Conservation (phyloP, 2,888 invertebrate genomes). For the Sphaerophoria taeniata region DNA sequence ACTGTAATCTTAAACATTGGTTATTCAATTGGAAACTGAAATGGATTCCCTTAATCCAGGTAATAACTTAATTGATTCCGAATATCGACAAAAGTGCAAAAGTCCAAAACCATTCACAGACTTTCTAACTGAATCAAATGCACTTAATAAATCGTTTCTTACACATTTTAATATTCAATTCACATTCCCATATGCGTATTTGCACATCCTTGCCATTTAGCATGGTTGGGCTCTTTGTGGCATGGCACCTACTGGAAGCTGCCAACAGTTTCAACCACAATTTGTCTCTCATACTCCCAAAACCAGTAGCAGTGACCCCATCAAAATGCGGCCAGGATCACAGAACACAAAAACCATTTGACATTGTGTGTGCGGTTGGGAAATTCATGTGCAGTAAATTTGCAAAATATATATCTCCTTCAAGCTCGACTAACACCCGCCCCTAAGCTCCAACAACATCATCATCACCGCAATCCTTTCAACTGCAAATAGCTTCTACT, state of each 20-base stretch:
- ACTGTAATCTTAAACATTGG: too few species aligned
- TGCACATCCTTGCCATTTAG: constrained; percentile 63
- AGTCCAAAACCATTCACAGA: constrained; percentile 23
- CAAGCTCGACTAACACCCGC: constrained; percentile 1
- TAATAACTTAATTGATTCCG: constrained; percentile 15
- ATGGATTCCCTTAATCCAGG: background rate
- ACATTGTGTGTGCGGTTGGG: constrained; percentile 36
- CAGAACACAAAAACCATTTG: constrained; percentile 31
- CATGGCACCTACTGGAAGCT: constrained; percentile 54
- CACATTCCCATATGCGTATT: constrained; percentile 36
- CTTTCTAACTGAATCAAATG: constrained; percentile 49
- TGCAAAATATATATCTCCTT: constrained; percentile 48
- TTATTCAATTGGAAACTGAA: too few species aligned
- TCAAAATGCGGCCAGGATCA: constrained; percentile 39
- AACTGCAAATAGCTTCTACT: background rate
- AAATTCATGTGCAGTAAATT: constrained; percentile 66
- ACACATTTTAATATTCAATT: constrained; percentile 57
- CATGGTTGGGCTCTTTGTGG: constrained; percentile 49
- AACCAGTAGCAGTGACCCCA: background rate
- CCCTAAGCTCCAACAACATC: constrained; percentile 15
- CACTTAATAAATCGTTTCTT: constrained; percentile 59
- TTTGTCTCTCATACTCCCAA: constrained; percentile 13
- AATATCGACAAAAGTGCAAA: background rate
- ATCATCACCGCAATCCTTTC: constrained; percentile 33
- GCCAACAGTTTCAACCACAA: constrained; percentile 67